Base-by-base conservation (phyloP, 2,797 vertebrate species). In the Diglossa cyanea region DNA sequence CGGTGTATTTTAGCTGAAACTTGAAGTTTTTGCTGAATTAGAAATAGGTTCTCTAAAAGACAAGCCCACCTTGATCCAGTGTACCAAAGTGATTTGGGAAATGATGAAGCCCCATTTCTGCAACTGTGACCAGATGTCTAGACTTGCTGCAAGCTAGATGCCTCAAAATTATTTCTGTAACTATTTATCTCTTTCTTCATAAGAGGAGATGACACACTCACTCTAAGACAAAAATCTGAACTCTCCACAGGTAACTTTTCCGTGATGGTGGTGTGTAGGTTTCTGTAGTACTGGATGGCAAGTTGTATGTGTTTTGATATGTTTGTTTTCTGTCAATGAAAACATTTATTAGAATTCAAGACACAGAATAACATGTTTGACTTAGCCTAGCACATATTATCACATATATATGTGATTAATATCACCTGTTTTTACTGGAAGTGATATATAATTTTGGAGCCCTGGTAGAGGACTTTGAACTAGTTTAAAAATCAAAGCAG, bases 401-500 rank as follows among this genome's bases (percentile, higher is more conserved):
- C n/a, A n/a, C n/a, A n/a, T n/a, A n/a, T n/a, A n/a, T n/a, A n/a
- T n/a, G n/a, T n/a, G n/a, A n/a, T n/a, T n/a, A n/a, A n/a, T n/a
- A n/a, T n/a, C n/a, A n/a, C n/a, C n/a, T n/a, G 0, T 63, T 82
- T 48, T 77, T 92, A 50, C 54, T 68, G 33, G 57, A 81, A 76
- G 51, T 42, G 3, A 3, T 58, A 13, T 74, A 12, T 68, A 71
- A 65, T 72, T 94, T 71, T 18, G 4, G 42, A 84, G 20, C 25
- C 44, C 28, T 73, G 39, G 23, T 24, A 50, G 33, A 79, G 31
- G 66, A 76, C 48, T 95, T 94, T 37, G 67, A 89, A 79, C 28
- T 16, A 51, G 50, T 62, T 63, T 75, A 23, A 40, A 75, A 95
- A 86, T 84, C 62, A 88, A 80, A 86, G 39, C 39, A 68, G 8